Evolutionary conservation across 2,797 vertebrate genomes (phyloP).

Genomic region (Lagothrix lagotricha): DNA sequence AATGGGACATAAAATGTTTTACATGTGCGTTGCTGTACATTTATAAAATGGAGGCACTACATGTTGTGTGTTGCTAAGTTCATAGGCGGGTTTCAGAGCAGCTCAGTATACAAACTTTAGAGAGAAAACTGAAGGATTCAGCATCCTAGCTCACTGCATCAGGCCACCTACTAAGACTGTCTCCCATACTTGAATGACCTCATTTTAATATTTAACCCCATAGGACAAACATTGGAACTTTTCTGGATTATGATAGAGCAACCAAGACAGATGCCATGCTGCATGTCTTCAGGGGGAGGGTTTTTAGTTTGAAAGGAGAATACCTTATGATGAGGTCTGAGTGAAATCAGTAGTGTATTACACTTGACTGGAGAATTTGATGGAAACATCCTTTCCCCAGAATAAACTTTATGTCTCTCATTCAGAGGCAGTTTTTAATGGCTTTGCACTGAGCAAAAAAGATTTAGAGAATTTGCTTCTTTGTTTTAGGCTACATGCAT

Average conservation of each 20-base stretch:
- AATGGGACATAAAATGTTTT: conserved; percentile 57
- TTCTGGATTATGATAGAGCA: conserved; percentile 71
- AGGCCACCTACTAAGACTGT: conserved; percentile 66
- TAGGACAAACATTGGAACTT: conserved; percentile 67
- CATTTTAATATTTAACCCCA: conserved; percentile 57
- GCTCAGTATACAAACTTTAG: conserved; percentile 75
- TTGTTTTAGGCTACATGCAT: neutral
- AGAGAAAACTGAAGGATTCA: conserved; percentile 69
- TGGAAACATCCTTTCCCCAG: too few species aligned
- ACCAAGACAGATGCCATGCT: conserved; percentile 46
- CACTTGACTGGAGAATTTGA: conserved; percentile 46
- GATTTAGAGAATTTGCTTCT: neutral
- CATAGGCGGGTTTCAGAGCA: conserved; percentile 74
- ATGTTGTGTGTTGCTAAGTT: conserved; percentile 68
- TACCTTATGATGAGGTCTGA: conserved; percentile 60
- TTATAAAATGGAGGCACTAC: conserved; percentile 70
- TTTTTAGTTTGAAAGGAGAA: neutral
- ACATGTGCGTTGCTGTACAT: conserved; percentile 64
- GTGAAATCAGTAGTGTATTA: conserved; percentile 1
- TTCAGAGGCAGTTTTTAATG: neutral
- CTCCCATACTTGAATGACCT: conserved; percentile 68
- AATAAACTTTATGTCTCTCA: neutral
- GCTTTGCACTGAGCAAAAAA: neutral
- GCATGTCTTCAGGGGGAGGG: neutral
- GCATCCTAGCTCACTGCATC: conserved; percentile 15